Percentiles rank a stretch among this genome's conserved stretches.
phyloP scores from a whole-genome alignment of 2,797 vertebrate species.

The Cottoperca gobio region DNA sequence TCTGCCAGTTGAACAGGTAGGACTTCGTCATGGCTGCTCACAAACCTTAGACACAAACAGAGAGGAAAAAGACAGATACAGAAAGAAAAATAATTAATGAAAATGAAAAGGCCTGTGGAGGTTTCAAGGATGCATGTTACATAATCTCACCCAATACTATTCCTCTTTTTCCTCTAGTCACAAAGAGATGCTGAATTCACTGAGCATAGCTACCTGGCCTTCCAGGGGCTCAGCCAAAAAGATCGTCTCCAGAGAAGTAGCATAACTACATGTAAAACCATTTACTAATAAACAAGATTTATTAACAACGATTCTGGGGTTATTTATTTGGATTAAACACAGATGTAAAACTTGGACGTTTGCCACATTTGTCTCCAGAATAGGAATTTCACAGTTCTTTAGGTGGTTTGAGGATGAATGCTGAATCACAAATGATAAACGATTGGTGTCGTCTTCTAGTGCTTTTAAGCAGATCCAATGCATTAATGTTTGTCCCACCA shows the following conservation, averaged over 20 bases:
- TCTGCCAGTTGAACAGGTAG: slow-evolving; percentile 99
- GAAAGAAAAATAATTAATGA: not conserved
- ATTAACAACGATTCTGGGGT: not conserved
- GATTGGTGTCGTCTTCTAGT: too few relatives aligned
- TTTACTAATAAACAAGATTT: not conserved
- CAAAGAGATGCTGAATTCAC: slow-evolving; percentile 1
- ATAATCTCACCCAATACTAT: not conserved
- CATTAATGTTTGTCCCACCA: not conserved
- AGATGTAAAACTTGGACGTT: not conserved
- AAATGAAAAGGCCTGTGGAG: not conserved
- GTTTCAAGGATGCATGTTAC: not conserved
- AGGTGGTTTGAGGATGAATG: not conserved
- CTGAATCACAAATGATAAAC: not conserved
- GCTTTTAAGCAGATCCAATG: not conserved
- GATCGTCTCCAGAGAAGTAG: slow-evolving; percentile 9
- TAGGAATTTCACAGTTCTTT: not conserved
- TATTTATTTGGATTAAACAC: not conserved
- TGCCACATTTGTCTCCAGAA: not conserved
- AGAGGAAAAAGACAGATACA: slow-evolving; percentile 23
- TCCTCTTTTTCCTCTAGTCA: slow-evolving; percentile 8
- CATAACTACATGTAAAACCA: not conserved
- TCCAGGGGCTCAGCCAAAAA: slow-evolving; percentile 12
- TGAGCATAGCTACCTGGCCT: not conserved
- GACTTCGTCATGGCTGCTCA: slow-evolving; percentile 96
- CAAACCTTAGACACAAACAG: slow-evolving; percentile 81